Percentiles rank a stretch among this genome's conserved stretches.
Evolutionary conservation across 2,888 invertebrate species (phyloP).

Genomic region (Cheilosia urbana): DNA sequence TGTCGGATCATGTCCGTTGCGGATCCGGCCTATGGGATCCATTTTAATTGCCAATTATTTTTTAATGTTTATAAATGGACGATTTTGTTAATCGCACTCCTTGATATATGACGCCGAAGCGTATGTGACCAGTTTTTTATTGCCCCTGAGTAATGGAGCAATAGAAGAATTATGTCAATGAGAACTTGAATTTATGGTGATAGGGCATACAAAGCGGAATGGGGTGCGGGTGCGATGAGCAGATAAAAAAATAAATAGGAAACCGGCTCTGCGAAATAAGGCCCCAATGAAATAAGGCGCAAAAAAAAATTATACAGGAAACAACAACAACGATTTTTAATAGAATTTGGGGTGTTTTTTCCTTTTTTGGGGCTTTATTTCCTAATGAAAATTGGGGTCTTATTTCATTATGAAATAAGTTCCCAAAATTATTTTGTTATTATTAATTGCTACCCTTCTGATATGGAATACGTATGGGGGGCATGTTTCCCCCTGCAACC

Average conservation of each 20-base stretch:
- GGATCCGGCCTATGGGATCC: slow-evolving; percentile 61
- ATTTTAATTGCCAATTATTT: slow-evolving; percentile 76
- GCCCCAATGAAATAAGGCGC: too few species aligned
- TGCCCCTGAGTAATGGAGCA: slow-evolving; percentile 69
- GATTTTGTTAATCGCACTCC: slow-evolving; percentile 73
- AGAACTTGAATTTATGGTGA: slow-evolving; percentile 56
- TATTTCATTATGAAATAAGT: too few species aligned
- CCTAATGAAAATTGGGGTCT: too few species aligned
- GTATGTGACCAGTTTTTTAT: slow-evolving; percentile 71
- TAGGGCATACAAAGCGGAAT: not conserved
- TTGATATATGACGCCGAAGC: slow-evolving; percentile 68
- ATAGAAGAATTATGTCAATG: slow-evolving; percentile 67
- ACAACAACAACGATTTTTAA: too few species aligned
- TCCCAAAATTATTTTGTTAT: too few species aligned
- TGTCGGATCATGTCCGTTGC: slow-evolving; percentile 4
- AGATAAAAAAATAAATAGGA: not conserved
- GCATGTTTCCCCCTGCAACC: too few species aligned
- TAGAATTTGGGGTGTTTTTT: too few species aligned
- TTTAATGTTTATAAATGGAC: slow-evolving; percentile 76
- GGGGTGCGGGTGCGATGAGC: not conserved
- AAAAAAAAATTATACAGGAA: too few species aligned
- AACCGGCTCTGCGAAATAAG: too few species aligned
- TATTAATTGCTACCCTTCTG: too few species aligned
- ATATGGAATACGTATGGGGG: too few species aligned
- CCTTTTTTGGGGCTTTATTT: too few species aligned